Conservation (phyloP, 2,888 invertebrate species). For the Congeria kusceri region DNA sequence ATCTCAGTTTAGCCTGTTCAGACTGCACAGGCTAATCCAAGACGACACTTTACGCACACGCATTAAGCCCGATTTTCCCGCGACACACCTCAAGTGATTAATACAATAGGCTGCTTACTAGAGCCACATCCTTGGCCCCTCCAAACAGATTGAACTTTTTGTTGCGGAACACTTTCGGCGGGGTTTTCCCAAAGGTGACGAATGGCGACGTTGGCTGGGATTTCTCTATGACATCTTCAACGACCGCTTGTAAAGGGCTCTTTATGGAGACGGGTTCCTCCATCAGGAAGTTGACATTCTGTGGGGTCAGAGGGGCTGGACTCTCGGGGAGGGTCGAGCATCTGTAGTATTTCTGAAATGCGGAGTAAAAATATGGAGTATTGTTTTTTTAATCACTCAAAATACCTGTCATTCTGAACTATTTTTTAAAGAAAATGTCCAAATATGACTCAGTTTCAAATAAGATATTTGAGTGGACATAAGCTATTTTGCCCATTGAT, state of each 20-base stretch:
- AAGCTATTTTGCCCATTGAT: no score
- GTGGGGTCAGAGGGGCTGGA: constrained; percentile 58
- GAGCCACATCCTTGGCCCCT: constrained; percentile 47
- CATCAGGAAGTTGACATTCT: constrained; percentile 54
- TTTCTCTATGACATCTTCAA: constrained; percentile 27
- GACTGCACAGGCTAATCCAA: no score
- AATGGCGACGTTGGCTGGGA: constrained; percentile 70
- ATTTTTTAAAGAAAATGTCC: no score
- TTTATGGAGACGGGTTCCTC: constrained; percentile 17
- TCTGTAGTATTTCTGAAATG: constrained; percentile 66
- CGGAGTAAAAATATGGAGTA: no score
- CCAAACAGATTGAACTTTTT: constrained; percentile 58
- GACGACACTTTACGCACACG: no score
- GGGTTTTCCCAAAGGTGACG: constrained; percentile 80
- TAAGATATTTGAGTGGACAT: no score
- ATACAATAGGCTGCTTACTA: constrained; percentile 33
- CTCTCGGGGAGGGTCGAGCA: constrained; percentile 63
- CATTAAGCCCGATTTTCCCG: no score
- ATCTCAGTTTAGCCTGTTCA: no score
- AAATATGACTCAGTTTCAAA: no score
- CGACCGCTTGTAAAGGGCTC: neutral
- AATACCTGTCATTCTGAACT: no score
- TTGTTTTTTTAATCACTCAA: no score
- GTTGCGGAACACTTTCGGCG: constrained; percentile 64
- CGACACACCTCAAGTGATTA: no score